Evolutionary conservation across 2,888 invertebrate genomes (phyloP).

Genomic region (Pyralis farinalis): DNA sequence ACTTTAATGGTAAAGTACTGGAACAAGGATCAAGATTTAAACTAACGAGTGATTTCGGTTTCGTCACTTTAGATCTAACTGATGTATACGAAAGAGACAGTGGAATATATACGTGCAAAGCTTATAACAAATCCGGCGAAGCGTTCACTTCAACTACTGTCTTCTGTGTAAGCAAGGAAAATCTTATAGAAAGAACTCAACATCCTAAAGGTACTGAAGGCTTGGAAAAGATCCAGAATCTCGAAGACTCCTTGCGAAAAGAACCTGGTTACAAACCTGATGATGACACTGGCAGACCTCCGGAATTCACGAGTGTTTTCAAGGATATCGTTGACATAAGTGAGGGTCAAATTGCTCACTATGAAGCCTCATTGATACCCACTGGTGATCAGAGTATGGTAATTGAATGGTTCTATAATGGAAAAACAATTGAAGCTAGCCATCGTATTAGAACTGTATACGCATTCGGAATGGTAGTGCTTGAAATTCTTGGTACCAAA

Average conservation of each 20-base stretch:
- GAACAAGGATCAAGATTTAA: conserved; percentile 95
- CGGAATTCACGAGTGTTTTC: conserved; percentile 93
- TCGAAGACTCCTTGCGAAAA: conserved; percentile 91
- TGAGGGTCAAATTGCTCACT: conserved; percentile 98
- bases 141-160: conserved; percentile 95
- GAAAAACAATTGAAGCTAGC: conserved; percentile 91
- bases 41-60: conserved; percentile 97
- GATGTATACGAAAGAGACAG: conserved; percentile 96
- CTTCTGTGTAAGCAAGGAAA: conserved; percentile 90
- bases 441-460: conserved; percentile 96
- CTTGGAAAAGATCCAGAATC: conserved; percentile 93
- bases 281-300: conserved; percentile 90
- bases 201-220: conserved; percentile 98
- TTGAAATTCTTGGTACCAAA: conserved; percentile 97
- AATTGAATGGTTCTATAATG: conserved; percentile 98
- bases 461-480: conserved; percentile 98
- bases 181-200: conserved; percentile 92
- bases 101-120: conserved; percentile 96
- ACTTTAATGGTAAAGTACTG: conserved; percentile 93
- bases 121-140: conserved; percentile 93
- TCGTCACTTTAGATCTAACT: conserved; percentile 95
- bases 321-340: conserved; percentile 90
- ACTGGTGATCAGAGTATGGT: conserved; percentile 96
- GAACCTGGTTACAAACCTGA: conserved; percentile 85
- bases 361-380: conserved; percentile 97